These are phyloP conservation scores for Mechanitis mazaeus DNA, from an alignment of 2,888 invertebrate genomes.

Conservation along the genomic window DNA sequence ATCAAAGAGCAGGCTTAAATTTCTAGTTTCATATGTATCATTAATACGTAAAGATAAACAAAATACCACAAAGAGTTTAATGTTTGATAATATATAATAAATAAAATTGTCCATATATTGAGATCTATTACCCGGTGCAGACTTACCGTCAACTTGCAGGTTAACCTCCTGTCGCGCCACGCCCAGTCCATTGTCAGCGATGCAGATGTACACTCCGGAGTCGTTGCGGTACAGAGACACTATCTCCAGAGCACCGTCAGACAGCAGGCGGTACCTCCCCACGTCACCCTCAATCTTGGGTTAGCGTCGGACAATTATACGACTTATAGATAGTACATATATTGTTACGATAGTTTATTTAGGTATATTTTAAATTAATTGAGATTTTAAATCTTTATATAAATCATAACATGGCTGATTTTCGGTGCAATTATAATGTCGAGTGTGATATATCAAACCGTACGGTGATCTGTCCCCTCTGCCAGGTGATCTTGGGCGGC, in stretches of 20 bases:
- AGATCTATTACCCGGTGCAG: not conserved
- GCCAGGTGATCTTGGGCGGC: slow-evolving; percentile 86
- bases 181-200: slow-evolving; percentile 87
- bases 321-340: not conserved
- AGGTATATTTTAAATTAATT: too few relatives aligned
- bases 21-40: too few relatives aligned
- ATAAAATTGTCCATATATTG: too few relatives aligned
- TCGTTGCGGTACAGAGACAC: slow-evolving; percentile 87
- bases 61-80: too few relatives aligned
- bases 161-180: slow-evolving; percentile 81
- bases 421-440: too few relatives aligned
- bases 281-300: slow-evolving; percentile 83
- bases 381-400: too few relatives aligned
- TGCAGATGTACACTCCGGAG: slow-evolving; percentile 89
- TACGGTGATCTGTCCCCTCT: slow-evolving; percentile 82
- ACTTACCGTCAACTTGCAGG: slow-evolving; percentile 85
- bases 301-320: not conserved
- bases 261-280: slow-evolving; percentile 82
- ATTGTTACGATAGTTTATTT: too few relatives aligned
- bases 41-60: too few relatives aligned
- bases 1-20: too few relatives aligned
- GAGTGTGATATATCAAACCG: slow-evolving; percentile 28
- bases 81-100: too few relatives aligned
- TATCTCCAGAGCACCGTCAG: slow-evolving; percentile 88
- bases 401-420: too few relatives aligned